Evolutionary conservation across 2,797 vertebrate genomes (phyloP), one percentile per base, ranked within the genome.

Genomic region (Lates japonicus): DNA sequence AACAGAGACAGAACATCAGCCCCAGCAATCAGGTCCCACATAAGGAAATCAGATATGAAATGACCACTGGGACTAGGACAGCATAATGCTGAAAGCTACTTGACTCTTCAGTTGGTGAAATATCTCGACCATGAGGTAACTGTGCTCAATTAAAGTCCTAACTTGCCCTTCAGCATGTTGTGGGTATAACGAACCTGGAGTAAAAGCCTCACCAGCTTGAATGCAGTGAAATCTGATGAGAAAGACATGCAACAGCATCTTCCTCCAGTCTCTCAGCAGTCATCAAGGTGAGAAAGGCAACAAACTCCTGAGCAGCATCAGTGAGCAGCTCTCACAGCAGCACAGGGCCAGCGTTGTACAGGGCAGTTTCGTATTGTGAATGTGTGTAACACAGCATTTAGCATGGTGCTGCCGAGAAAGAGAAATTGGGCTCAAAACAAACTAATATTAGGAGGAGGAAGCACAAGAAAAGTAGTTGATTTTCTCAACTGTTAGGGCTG

Each of bases 221-320:
- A 68, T 22, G 65, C 71, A 33, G 81, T 19, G 48, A 66, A 79
- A 76, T 77, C 73, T 76, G n/a, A n/a, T 59, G 82, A 83, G 46
- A 58, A 71, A 76, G 29, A 62, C 81, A 82, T 64, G 71, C n/a
- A 80, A 79, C 44, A 70, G 72, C 82, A 35, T 54, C 67, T 58
- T 55, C 57, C 64, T 64, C 61, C 66, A n/a, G 78, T 74, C 76
- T 74, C 58, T 70, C 74, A 46, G 82, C 80, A 68, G 62, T 73
- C 70, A 61, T 89, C 74, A 63, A 90, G 84, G 87, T 83, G 86
- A 87, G 79, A 75, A 81, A 85, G 67, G 70, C 57, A 69, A 49
- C 70, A 9, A 20, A 48, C 6, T 82, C 79, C 85, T 57, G 19
- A 29, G 75, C 83, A 57, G 86, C 68, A 11, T n/a, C 65, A 33